Percentiles rank a stretch among this genome's conserved stretches.
Evolutionary conservation across 2,797 vertebrate genomes (phyloP).

Genomic region (Aselliscus stoliczkanus): DNA sequence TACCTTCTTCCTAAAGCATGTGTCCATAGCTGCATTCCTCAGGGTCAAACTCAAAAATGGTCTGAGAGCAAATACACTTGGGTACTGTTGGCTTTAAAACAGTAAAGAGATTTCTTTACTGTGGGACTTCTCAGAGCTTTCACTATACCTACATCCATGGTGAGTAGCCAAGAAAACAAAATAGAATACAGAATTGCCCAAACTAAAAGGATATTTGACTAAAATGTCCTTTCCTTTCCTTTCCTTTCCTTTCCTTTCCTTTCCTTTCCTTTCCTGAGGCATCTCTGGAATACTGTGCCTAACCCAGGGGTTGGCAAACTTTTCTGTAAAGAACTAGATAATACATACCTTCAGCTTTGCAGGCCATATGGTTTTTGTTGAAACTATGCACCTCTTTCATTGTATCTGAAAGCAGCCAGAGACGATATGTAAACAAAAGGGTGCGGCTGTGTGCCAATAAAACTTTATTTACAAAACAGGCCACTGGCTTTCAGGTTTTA

Average conservation of each 20-base stretch:
- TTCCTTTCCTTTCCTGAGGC: background rate
- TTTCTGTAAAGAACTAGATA: background rate
- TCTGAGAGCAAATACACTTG: background rate
- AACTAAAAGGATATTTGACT: background rate
- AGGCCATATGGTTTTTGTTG: background rate
- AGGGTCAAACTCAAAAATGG: background rate
- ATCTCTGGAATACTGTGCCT: background rate
- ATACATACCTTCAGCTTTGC: background rate
- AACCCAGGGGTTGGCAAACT: background rate
- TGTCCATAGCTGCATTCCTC: background rate
- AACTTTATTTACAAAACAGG: conserved; percentile 1
- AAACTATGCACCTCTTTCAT: background rate
- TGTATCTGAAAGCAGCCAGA: background rate
- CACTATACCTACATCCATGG: too few species aligned
- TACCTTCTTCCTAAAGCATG: background rate
- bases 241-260: too few species aligned
- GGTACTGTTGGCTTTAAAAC: background rate
- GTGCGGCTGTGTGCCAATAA: background rate
- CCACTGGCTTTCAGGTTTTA: background rate
- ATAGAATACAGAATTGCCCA: background rate
- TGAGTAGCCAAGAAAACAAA: background rate
- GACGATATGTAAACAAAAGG: background rate
- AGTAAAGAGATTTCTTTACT: background rate
- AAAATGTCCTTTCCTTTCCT: background rate
- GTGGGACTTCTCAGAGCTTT: background rate